Evolutionary conservation across 2,797 vertebrate species (phyloP).

Genomic region (Falco rusticolus): DNA sequence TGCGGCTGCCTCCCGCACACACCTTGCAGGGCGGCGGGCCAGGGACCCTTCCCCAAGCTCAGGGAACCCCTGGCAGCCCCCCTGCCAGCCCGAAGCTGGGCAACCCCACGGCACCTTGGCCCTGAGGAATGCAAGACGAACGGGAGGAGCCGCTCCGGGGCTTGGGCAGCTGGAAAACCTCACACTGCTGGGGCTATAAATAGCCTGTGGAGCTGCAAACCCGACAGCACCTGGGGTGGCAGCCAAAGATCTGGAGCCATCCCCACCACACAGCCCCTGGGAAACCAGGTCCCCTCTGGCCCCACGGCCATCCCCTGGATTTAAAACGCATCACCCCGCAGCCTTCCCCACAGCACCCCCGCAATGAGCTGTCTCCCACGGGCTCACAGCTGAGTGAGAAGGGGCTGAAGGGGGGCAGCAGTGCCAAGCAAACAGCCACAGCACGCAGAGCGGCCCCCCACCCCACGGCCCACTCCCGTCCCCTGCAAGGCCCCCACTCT

Average conservation of each 20-base stretch:
- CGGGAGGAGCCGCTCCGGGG: not conserved
- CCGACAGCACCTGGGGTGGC: slow-evolving; percentile 36
- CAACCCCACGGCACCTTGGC: accelerated
- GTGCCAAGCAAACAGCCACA: accelerated
- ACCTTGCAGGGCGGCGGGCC: accelerated
- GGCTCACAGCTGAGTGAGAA: not conserved
- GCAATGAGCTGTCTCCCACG: accelerated
- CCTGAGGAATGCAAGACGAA: not conserved
- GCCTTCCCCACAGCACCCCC: not conserved
- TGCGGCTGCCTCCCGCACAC: accelerated
- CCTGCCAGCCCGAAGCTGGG: not conserved
- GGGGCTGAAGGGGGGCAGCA: not conserved
- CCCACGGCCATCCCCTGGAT: not conserved
- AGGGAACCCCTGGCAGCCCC: not conserved
- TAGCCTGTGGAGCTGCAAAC: slow-evolving; percentile 13
- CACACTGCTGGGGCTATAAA: slow-evolving; percentile 42
- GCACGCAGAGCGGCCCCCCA: accelerated
- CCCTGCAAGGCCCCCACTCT: not conserved
- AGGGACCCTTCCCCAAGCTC: not conserved
- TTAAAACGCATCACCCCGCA: not conserved
- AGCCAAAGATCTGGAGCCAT: slow-evolving; percentile 43
- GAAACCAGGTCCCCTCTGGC: not conserved
- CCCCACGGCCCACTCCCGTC: accelerated
- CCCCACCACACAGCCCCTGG: not conserved
- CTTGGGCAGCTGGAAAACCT: slow-evolving; percentile 57